Conservation (phyloP, 2,888 invertebrate species). For the Therioaphis trifolii region DNA sequence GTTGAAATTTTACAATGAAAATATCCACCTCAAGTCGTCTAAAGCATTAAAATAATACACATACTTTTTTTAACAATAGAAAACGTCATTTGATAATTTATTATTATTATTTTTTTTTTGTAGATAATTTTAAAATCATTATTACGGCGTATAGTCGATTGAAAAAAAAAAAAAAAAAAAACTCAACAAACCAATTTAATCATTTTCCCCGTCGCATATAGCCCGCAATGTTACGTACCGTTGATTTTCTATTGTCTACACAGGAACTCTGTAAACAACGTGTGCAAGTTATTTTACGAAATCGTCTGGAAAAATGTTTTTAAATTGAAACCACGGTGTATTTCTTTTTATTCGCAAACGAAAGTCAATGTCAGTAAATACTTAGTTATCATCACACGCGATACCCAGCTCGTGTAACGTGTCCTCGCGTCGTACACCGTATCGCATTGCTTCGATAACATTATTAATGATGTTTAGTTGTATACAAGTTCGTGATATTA, state of each 20-base stretch:
- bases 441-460: not conserved
- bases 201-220: no score
- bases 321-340: not conserved
- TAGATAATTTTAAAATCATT: not conserved
- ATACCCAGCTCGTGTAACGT: not conserved
- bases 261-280: no score
- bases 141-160: not conserved
- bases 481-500: no score
- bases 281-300: not conserved
- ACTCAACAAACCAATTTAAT: not conserved
- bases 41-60: not conserved
- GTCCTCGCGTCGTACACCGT: constrained; percentile 1
- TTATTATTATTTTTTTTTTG: not conserved
- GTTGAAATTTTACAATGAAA: not conserved
- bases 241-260: not conserved
- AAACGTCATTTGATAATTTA: constrained; percentile 4
- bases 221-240: not conserved
- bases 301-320: not conserved
- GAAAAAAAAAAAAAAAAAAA: no score
- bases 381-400: not conserved
- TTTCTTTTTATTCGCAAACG: not conserved
- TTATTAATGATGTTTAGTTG: no score
- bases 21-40: not conserved
- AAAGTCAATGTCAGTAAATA: constrained; percentile 30
- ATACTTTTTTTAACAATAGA: constrained; percentile 5